phyloP scores from a whole-genome alignment of 2,888 invertebrate genomes.

The Leptopilina syphax region DNA sequence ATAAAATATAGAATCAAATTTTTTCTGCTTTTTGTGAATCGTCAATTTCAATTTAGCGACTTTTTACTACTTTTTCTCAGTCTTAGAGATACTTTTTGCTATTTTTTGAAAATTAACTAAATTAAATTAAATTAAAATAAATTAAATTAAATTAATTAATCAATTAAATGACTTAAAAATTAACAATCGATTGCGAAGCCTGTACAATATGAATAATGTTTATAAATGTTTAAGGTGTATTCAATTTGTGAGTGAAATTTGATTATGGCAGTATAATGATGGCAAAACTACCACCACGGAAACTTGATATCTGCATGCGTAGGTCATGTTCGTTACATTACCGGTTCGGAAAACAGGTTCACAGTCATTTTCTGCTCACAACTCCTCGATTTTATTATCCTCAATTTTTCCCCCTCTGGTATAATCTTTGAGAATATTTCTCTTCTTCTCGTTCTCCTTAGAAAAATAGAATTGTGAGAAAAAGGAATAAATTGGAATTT shows the following conservation, averaged over 20 bases:
- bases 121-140: too few relatives aligned
- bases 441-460: background rate
- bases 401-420: background rate
- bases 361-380: background rate
- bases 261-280: background rate
- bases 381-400: slow-evolving; percentile 13
- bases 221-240: background rate
- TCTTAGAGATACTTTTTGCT: too few relatives aligned
- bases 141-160: too few relatives aligned
- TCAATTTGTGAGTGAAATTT: background rate
- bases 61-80: too few relatives aligned
- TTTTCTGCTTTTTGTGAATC: too few relatives aligned
- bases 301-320: slow-evolving; percentile 28
- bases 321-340: slow-evolving; percentile 35
- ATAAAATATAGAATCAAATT: too few relatives aligned
- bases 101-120: too few relatives aligned
- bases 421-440: background rate
- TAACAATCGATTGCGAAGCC: too few relatives aligned
- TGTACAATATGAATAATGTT: background rate
- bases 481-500: background rate
- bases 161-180: too few relatives aligned
- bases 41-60: too few relatives aligned
- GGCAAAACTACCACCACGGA: background rate
- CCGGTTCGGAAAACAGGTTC: slow-evolving; percentile 25
- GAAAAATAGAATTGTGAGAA: slow-evolving; percentile 20